phyloP scores from a whole-genome alignment of 2,797 vertebrate species.

The Capromys pilorides region DNA sequence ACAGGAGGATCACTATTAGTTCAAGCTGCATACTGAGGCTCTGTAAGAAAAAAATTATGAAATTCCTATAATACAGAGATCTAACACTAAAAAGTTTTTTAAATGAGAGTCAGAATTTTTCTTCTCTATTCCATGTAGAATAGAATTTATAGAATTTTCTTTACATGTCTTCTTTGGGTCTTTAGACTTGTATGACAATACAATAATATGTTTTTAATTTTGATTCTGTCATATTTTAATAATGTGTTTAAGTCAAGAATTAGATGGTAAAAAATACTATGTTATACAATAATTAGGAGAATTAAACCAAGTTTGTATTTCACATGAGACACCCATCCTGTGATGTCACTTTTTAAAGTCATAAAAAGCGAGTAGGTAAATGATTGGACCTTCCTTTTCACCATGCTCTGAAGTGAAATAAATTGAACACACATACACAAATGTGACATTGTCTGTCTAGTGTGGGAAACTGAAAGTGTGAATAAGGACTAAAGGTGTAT shows the following conservation, averaged over 20 bases:
- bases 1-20: too few species aligned
- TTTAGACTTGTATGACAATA: background rate
- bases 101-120: background rate
- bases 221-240: background rate
- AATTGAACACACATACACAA: background rate
- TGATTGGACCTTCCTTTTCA: background rate
- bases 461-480: background rate
- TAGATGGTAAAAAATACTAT: background rate
- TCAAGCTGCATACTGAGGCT: too few species aligned
- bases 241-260: background rate
- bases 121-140: background rate
- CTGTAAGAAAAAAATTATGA: background rate
- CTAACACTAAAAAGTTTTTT: background rate
- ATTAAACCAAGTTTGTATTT: constrained; percentile 6
- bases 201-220: background rate
- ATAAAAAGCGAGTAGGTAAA: background rate
- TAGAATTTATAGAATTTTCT: background rate
- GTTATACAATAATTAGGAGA: background rate
- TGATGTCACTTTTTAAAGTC: background rate
- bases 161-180: background rate
- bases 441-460: background rate
- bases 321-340: background rate
- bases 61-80: background rate
- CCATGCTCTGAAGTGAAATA: background rate
- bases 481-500: background rate